Evolutionary conservation across 2,888 invertebrate genomes (phyloP).

Genomic region (Ceraclea dissimilis): DNA sequence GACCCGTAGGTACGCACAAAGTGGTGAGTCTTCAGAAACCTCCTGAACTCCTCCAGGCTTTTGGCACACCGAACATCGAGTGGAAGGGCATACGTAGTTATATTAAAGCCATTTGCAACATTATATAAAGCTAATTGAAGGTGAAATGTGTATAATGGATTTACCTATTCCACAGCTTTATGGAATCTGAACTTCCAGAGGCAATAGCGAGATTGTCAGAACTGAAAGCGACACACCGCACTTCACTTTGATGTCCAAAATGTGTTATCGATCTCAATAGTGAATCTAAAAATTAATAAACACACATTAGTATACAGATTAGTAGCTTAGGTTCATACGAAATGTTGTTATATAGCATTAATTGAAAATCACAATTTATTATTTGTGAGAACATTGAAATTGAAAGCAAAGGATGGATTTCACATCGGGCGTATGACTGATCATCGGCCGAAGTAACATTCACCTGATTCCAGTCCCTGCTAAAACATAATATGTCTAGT

Average conservation of each 20-base stretch:
- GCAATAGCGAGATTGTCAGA: constrained; percentile 83
- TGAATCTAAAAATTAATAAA: constrained; percentile 21
- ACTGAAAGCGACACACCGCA: constrained; percentile 80
- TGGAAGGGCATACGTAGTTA: neutral
- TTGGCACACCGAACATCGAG: too few relatives aligned
- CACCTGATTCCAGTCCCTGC: too few relatives aligned
- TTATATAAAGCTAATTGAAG: neutral
- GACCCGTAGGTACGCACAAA: too few relatives aligned
- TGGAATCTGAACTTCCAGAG: constrained; percentile 77
- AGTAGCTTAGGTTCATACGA: neutral
- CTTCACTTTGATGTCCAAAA: constrained; percentile 86
- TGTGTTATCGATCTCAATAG: constrained; percentile 55
- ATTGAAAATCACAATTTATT: too few relatives aligned
- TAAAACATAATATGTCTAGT: too few relatives aligned
- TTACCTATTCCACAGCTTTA: constrained; percentile 91
- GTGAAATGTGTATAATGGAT: neutral
- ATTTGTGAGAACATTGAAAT: neutral
- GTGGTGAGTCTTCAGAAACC: too few relatives aligned
- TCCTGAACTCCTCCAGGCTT: too few relatives aligned
- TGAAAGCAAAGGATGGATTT: neutral
- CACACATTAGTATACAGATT: neutral
- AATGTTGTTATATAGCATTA: neutral
- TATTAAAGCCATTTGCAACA: neutral
- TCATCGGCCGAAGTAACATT: too few relatives aligned
- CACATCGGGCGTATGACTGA: too few relatives aligned